These are phyloP conservation scores for Watsonalla cultraria DNA, from an alignment of 2,888 invertebrate species.

Conservation along the genomic window DNA sequence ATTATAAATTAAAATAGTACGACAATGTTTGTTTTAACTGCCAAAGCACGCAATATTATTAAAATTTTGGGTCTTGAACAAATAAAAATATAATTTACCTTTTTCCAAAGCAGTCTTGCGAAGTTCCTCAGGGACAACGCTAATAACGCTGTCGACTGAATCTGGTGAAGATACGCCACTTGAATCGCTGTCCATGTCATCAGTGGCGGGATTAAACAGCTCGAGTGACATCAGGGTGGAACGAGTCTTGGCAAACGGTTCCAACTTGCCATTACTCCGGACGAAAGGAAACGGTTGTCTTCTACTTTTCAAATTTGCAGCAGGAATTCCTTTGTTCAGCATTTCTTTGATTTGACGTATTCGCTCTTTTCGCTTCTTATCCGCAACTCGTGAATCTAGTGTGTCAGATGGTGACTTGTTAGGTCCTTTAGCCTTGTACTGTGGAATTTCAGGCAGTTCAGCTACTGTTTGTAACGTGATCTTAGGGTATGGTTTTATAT, in stretches of 20 bases:
- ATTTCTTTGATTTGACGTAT: conserved; percentile 85
- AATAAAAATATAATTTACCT: conserved; percentile 40
- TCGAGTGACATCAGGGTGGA: conserved; percentile 89
- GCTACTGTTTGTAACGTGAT: conserved; percentile 81
- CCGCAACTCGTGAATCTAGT: conserved; percentile 65
- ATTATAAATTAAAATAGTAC: too few relatives aligned
- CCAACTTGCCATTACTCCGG: conserved; percentile 79
- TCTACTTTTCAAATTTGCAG: conserved; percentile 63
- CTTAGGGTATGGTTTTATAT: conserved; percentile 74
- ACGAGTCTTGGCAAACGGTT: conserved; percentile 81
- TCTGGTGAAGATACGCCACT: conserved; percentile 93
- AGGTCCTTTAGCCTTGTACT: conserved; percentile 64
- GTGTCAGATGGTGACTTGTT: conserved; percentile 53
- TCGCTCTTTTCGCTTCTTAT: conserved; percentile 79
- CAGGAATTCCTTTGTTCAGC: conserved; percentile 83
- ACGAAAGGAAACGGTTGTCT: conserved; percentile 84
- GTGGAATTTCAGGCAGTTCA: conserved; percentile 81
- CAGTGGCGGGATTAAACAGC: conserved; percentile 93
- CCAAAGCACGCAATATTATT: neutral
- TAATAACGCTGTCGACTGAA: conserved; percentile 91
- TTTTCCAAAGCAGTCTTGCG: conserved; percentile 65
- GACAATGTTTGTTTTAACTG: neutral
- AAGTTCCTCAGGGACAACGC: conserved; percentile 83
- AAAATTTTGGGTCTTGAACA: neutral
- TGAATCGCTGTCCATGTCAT: conserved; percentile 93